Base-by-base conservation (phyloP, 2,888 invertebrate species). In the Drosophila monieri region DNA sequence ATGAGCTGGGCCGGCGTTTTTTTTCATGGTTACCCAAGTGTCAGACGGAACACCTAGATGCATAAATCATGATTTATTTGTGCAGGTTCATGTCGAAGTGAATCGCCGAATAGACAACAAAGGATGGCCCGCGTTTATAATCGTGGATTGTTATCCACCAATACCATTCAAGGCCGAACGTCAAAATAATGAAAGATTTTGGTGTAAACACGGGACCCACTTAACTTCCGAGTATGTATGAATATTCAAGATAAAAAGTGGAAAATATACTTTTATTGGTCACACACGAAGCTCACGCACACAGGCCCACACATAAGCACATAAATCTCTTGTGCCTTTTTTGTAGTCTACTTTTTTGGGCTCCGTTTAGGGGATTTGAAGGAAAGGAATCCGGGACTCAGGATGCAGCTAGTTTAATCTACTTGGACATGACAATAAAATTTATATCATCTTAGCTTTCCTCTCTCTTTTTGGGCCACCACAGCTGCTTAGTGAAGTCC, bases 381-480 rank as follows among this genome's bases (percentile, higher is more conserved):
- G 58, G 47, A 39, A 30, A 21, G 39, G 58, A 32, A 32, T 58
- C 46, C 57, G 70, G 67, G 78, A 56, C 53, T 49, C 30, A 18
- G 35, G 48, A 77, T 83, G 78, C 72, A 85, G 87, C 85, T 81
- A 86, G 85, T 87, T 85, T 86, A 86, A 86, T 86, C 86, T 88
- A 85, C 88, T 88, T 83, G 86, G 86, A 87, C 83, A 88, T 88
- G 88, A 87, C 86, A 88, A 83, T 85, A 83, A 86, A 88, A 87
- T 87, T 76, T 86, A 86, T 87, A 86, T 85, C 85, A 81, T 85
- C 77, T 78, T 76, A 73, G 51, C 73, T 68, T 62, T 75, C 67
- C 46, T 57, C 64, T 52, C 14, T 35, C 47, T 27, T 52, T 51
- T 51, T 27, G 25, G 48, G 30, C 49, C 43, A 5, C 21, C 43